phyloP scores from a whole-genome alignment of 35 echinoderm and acorn worm genomes.

The Apostichopus parvimensis region DNA sequence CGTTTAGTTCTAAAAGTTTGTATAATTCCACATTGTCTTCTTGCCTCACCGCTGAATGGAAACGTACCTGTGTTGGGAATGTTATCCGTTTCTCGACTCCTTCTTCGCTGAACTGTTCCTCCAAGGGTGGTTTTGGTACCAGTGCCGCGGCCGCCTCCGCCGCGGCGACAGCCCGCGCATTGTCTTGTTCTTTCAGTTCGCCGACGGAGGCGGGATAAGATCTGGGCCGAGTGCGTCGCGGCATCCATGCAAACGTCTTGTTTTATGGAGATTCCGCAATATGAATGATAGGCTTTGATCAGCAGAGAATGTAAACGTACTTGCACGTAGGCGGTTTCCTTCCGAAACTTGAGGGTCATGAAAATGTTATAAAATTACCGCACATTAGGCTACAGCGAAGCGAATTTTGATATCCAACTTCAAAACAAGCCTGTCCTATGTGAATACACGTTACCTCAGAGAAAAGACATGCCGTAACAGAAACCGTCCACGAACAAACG shows the following conservation, averaged over 20 bases:
- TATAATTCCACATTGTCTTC: constrained; percentile 86
- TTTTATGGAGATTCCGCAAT: constrained; percentile 25
- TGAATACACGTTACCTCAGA: too few species aligned
- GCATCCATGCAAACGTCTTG: constrained; percentile 34
- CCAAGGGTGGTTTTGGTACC: constrained; percentile 36
- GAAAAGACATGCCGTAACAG: too few species aligned
- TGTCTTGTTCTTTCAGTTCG: constrained; percentile 49
- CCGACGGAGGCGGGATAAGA: constrained; percentile 34
- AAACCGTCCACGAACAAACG: too few species aligned
- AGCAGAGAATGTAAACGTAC: background rate
- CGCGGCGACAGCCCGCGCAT: constrained; percentile 45
- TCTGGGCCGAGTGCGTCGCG: constrained; percentile 35
- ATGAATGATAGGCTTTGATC: background rate
- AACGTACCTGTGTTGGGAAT: constrained; percentile 83
- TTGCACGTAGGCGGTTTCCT: background rate
- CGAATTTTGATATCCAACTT: too few species aligned
- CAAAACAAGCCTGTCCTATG: too few species aligned
- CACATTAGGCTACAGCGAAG: too few species aligned
- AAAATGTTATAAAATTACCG: too few species aligned
- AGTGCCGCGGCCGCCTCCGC: constrained; percentile 47
- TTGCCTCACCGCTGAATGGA: constrained; percentile 85
- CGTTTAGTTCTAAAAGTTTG: constrained; percentile 54
- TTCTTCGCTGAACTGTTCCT: background rate
- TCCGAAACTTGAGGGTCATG: background rate
- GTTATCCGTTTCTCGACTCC: constrained; percentile 66